phyloP scores from a whole-genome alignment of 2,888 invertebrate species.

The Deroplatys truncata region DNA sequence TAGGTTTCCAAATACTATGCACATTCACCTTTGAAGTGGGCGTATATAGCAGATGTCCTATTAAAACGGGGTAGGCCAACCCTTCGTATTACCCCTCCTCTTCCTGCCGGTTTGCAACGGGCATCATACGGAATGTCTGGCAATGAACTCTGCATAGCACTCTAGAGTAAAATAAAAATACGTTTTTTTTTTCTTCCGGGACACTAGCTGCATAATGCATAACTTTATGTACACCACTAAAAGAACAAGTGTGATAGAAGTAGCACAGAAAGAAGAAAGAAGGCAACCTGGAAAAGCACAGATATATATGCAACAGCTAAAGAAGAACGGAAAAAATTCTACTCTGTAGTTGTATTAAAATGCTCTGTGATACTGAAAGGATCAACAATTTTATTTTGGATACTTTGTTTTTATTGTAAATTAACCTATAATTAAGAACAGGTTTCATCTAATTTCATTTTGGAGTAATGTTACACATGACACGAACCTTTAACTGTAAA shows the following conservation, averaged over 20 bases:
- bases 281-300: too few relatives aligned
- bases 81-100: background rate
- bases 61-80: background rate
- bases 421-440: too few relatives aligned
- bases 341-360: too few relatives aligned
- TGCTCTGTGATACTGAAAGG: too few relatives aligned
- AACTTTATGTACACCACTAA: background rate
- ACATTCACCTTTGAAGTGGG: background rate
- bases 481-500: too few relatives aligned
- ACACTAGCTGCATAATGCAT: background rate
- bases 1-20: background rate
- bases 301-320: too few relatives aligned
- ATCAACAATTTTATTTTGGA: too few relatives aligned
- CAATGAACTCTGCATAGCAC: background rate
- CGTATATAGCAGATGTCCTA: background rate
- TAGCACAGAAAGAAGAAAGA: background rate
- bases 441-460: too few relatives aligned
- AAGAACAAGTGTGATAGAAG: background rate
- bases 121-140: background rate
- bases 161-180: background rate
- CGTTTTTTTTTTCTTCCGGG: background rate
- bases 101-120: background rate
- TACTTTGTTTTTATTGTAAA: too few relatives aligned
- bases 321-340: too few relatives aligned
- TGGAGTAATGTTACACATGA: too few relatives aligned